Percentiles rank a stretch among this genome's conserved stretches.
phyloP scores from a whole-genome alignment of 2,113 vertebrate genomes.

The Cricetomys ansorgei region DNA sequence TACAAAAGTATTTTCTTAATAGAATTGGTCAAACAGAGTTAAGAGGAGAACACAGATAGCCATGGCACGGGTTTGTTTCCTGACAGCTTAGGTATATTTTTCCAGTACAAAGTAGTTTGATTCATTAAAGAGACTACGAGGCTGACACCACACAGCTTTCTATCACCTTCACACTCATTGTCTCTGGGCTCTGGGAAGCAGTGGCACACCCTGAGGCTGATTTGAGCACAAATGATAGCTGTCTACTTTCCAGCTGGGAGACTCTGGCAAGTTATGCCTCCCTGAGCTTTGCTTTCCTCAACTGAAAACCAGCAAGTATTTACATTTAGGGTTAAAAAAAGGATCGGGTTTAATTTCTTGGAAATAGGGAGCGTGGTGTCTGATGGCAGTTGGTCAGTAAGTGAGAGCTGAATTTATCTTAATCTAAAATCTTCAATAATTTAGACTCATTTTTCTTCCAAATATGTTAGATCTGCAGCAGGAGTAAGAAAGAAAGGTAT shows the following conservation, averaged over 20 bases:
- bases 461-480: conserved; percentile 36
- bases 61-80: background rate
- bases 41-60: background rate
- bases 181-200: background rate
- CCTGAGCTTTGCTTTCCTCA: background rate
- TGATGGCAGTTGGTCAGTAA: background rate
- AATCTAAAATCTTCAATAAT: conserved; percentile 6
- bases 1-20: background rate
- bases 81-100: background rate
- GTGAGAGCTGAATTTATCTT: background rate
- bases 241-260: background rate
- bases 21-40: conserved; percentile 28
- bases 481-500: background rate
- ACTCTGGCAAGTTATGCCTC: background rate
- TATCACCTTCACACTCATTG: background rate
- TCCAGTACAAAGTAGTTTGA: background rate
- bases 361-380: background rate
- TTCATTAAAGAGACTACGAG: conserved; percentile 9
- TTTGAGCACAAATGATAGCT: background rate
- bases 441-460: background rate
- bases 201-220: background rate
- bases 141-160: background rate
- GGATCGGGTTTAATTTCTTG: background rate
- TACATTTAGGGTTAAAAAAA: background rate
- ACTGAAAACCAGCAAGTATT: background rate